These are phyloP conservation scores for Ia io DNA, from an alignment of 2,113 vertebrate species.

Conservation along the genomic window DNA sequence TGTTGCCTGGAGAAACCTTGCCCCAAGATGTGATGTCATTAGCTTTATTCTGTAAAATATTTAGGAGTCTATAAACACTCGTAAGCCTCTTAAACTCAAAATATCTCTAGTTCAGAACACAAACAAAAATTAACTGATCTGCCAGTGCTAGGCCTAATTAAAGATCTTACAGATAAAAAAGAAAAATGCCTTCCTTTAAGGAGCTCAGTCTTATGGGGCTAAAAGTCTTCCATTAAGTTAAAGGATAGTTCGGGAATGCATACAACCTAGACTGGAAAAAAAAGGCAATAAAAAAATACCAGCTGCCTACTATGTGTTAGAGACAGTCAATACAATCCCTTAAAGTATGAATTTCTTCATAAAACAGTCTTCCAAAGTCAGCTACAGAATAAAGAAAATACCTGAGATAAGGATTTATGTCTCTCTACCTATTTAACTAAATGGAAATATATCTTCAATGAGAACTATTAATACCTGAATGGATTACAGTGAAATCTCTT, in stretches of 20 bases:
- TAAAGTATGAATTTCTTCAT: constrained; percentile 11
- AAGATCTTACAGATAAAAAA: constrained; percentile 11
- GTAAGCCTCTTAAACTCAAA: constrained; percentile 2
- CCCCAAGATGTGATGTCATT: not conserved
- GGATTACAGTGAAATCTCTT: not conserved
- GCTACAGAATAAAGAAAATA: not conserved
- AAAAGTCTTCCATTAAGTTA: not conserved
- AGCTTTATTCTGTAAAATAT: constrained; percentile 6
- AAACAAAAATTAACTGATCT: not conserved
- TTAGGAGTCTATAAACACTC: not conserved
- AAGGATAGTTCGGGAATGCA: not conserved
- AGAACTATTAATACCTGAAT: not conserved
- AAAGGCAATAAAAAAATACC: constrained; percentile 18
- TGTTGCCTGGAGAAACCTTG: not conserved
- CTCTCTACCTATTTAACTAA: not conserved
- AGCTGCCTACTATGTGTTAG: not conserved
- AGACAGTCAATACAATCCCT: not conserved
- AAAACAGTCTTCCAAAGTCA: constrained; percentile 19
- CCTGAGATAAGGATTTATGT: not conserved
- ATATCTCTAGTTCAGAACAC: constrained; percentile 16
- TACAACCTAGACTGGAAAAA: not conserved
- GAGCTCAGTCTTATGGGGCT: not conserved
- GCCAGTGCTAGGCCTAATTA: not conserved
- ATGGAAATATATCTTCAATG: not conserved
- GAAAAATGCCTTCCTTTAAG: constrained; percentile 4